Evolutionary conservation across 1,140 invertebrate genomes (phyloP).

Genomic region (Leptestheria dahalacensis): DNA sequence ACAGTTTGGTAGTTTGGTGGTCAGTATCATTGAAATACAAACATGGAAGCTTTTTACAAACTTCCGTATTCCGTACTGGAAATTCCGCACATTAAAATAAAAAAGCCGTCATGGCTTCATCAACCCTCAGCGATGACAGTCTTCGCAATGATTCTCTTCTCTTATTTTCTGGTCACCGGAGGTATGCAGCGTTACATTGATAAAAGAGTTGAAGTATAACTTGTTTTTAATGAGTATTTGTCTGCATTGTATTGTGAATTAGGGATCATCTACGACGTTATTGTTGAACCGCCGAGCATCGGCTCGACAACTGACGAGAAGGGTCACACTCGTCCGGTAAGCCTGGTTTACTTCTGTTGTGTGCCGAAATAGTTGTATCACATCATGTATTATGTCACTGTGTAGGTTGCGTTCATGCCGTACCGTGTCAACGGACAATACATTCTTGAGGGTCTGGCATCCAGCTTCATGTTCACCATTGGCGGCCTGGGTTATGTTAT

Average conservation of each 20-base stretch:
- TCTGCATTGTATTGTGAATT: constrained; percentile 26
- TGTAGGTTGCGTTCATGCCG: constrained; percentile 89
- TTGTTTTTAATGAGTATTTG: no score
- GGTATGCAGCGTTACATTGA: constrained; percentile 41
- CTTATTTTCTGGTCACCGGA: constrained; percentile 96
- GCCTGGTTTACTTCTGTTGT: constrained; percentile 19
- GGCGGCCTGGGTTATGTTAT: constrained; percentile 94
- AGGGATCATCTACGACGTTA: constrained; percentile 98
- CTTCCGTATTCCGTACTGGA: constrained; percentile 70
- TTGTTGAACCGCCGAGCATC: constrained; percentile 93
- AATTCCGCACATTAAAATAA: constrained; percentile 82
- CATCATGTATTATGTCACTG: constrained; percentile 4
- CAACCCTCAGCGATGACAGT: constrained; percentile 87
- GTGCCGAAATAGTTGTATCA: constrained; percentile 5
- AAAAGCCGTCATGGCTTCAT: constrained; percentile 76
- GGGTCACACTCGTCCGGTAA: constrained; percentile 80
- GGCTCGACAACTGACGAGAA: constrained; percentile 94
- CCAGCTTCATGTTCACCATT: constrained; percentile 88
- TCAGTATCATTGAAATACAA: not conserved
- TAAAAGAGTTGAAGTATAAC: not conserved
- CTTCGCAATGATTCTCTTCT: constrained; percentile 74
- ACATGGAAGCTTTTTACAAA: constrained; percentile 61
- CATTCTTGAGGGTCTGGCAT: constrained; percentile 95
- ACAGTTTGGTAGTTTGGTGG: not conserved
- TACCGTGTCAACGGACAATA: constrained; percentile 97